A percentile compares a stretch with the other conserved stretches of the same genome.
Evolutionary conservation across 2,113 vertebrate genomes (phyloP).

Genomic region (Rhombomys opimus): DNA sequence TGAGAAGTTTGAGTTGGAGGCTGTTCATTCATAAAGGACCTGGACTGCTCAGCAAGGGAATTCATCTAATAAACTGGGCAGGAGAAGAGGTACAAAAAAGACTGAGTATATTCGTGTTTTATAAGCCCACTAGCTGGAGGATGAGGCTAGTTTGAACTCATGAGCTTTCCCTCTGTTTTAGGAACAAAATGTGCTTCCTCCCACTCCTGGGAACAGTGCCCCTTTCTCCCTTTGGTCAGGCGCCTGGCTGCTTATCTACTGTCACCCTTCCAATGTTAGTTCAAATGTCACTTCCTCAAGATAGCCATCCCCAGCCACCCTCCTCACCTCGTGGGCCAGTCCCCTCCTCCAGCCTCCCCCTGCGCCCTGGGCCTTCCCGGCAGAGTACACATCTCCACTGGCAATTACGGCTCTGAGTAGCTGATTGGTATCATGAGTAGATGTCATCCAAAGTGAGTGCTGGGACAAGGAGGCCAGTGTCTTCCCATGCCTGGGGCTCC

Average conservation of each 20-base stretch:
- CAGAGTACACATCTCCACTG: neutral
- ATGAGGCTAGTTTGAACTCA: neutral
- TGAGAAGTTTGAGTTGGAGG: neutral
- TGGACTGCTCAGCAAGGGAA: neutral
- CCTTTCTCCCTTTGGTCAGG: neutral
- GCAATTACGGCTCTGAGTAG: neutral
- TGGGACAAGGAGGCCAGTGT: neutral
- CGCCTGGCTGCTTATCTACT: neutral
- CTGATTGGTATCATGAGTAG: neutral
- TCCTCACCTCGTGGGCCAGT: neutral
- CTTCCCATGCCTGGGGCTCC: neutral
- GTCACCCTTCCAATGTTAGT: neutral
- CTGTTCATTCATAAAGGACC: neutral
- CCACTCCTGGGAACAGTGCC: neutral
- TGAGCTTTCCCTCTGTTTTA: neutral
- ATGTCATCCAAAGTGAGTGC: neutral
- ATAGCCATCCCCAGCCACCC: neutral
- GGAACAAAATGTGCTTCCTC: neutral
- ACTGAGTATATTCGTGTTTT: neutral
- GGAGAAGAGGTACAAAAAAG: neutral
- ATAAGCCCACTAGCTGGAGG: neutral
- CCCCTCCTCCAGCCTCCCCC: neutral
- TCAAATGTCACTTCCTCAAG: neutral
- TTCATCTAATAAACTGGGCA: neutral
- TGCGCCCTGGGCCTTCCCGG: neutral